Evolutionary conservation across 2,888 invertebrate genomes (phyloP).

Genomic region (Cabera pusaria): DNA sequence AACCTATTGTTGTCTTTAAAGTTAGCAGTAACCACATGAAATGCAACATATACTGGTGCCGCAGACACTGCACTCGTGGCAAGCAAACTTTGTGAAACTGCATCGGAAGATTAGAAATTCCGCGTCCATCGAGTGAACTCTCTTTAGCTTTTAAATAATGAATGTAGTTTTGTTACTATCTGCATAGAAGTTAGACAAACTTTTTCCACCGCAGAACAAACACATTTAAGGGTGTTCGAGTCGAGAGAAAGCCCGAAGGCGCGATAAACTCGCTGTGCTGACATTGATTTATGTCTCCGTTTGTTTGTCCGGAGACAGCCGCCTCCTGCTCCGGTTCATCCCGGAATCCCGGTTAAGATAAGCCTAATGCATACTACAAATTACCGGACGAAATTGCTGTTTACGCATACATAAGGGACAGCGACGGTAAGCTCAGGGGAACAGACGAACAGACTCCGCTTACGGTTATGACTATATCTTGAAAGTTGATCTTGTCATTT

Average conservation of each 20-base stretch:
- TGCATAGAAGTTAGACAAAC: slow-evolving; percentile 44
- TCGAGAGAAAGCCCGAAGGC: slow-evolving; percentile 53
- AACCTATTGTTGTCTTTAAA: no score
- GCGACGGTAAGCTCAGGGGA: slow-evolving; percentile 36
- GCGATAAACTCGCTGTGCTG: slow-evolving; percentile 73
- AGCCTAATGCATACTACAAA: slow-evolving; percentile 71
- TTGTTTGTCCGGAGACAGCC: slow-evolving; percentile 73
- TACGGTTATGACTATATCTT: slow-evolving; percentile 10
- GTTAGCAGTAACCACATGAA: no score
- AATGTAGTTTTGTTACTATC: slow-evolving; percentile 34
- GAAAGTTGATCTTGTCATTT: slow-evolving; percentile 3
- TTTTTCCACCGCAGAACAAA: slow-evolving; percentile 63
- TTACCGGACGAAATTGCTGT: slow-evolving; percentile 63
- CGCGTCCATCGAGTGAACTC: neutral
- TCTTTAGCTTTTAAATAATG: slow-evolving; percentile 20
- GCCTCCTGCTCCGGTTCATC: slow-evolving; percentile 59
- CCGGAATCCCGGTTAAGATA: slow-evolving; percentile 67
- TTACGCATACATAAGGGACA: slow-evolving; percentile 49
- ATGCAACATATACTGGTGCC: no score
- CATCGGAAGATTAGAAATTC: neutral
- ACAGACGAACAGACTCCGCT: slow-evolving; percentile 8
- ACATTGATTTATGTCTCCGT: slow-evolving; percentile 80
- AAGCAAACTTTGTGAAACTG: no score
- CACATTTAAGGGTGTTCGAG: slow-evolving; percentile 67
- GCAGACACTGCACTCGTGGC: no score